A percentile compares a stretch with the other conserved stretches of the same genome.
Conservation (phyloP, 2,888 invertebrate genomes). For the Calameuta filiformis region DNA sequence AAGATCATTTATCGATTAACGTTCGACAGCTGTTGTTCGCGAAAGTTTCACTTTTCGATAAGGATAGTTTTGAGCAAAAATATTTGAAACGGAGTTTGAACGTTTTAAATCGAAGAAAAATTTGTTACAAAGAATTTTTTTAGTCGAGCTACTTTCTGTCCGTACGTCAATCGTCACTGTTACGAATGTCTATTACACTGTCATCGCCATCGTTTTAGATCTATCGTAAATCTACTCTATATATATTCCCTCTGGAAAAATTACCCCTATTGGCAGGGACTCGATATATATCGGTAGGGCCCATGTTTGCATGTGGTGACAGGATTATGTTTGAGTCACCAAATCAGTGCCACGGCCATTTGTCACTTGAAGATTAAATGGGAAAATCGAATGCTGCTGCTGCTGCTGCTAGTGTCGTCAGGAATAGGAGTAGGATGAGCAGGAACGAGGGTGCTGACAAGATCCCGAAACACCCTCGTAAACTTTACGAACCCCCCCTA, state of each 20-base stretch:
- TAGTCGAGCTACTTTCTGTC: background rate
- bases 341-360: conserved; percentile 59
- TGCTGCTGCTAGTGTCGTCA: conserved; percentile 32
- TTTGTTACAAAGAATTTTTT: background rate
- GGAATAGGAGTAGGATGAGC: background rate
- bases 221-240: background rate
- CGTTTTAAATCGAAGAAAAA: background rate
- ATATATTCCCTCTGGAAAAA: conserved; percentile 23
- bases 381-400: conserved; percentile 52
- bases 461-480: conserved; percentile 1
- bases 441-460: conserved; percentile 29
- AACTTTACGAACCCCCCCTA: background rate
- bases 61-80: background rate
- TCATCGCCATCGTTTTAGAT: background rate
- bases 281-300: conserved; percentile 42
- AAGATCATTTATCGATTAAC: background rate
- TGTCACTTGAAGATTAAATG: conserved; percentile 62
- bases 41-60: background rate
- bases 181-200: background rate
- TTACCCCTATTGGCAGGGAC: conserved; percentile 3
- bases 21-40: background rate
- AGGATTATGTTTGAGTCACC: conserved; percentile 60
- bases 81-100: background rate
- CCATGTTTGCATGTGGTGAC: conserved; percentile 58
- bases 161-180: background rate